Percentiles rank a stretch among this genome's conserved stretches.
These are phyloP conservation scores for Scaeva pyrastri DNA, from an alignment of 2,888 invertebrate species.

Conservation along the genomic window DNA sequence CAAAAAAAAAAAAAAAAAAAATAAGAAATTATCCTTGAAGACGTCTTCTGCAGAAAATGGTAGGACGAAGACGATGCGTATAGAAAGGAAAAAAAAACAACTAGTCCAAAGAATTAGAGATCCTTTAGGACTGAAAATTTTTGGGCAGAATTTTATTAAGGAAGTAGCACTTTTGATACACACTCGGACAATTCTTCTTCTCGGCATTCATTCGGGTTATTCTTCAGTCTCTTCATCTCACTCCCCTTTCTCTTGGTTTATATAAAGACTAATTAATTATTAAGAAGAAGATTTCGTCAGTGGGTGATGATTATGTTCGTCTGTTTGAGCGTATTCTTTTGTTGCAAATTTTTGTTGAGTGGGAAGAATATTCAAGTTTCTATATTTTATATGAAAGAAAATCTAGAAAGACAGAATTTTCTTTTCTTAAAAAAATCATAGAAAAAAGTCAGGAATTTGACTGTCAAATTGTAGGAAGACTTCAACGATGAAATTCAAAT, in stretches of 20 bases:
- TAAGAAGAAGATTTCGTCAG: conserved; percentile 68
- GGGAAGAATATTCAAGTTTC: neutral
- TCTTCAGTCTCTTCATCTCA: neutral
- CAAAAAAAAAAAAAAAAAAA: conserved; percentile 12
- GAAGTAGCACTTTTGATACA: neutral
- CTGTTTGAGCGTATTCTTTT: conserved; percentile 54
- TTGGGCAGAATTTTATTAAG: conserved; percentile 14
- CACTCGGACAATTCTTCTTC: conserved; percentile 21
- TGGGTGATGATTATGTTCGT: conserved; percentile 39
- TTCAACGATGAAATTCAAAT: conserved; percentile 55
- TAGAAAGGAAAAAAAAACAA: conserved; percentile 33
- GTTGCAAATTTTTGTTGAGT: conserved; percentile 36
- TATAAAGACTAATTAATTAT: conserved; percentile 71
- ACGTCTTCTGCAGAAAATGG: conserved; percentile 54
- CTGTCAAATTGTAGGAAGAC: conserved; percentile 39
- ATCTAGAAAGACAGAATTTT: conserved; percentile 18
- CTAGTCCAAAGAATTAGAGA: neutral
- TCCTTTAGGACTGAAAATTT: conserved; percentile 11
- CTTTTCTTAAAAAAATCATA: neutral
- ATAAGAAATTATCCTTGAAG: conserved; percentile 50
- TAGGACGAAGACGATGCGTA: conserved; percentile 48
- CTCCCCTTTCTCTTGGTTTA: neutral
- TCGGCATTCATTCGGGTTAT: conserved; percentile 36
- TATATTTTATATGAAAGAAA: conserved; percentile 18
- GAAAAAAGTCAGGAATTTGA: conserved; percentile 15